Evolutionary conservation across 2,888 invertebrate genomes (phyloP), one percentile per base, ranked within the genome.

Genomic region (Malacosoma neustria): DNA sequence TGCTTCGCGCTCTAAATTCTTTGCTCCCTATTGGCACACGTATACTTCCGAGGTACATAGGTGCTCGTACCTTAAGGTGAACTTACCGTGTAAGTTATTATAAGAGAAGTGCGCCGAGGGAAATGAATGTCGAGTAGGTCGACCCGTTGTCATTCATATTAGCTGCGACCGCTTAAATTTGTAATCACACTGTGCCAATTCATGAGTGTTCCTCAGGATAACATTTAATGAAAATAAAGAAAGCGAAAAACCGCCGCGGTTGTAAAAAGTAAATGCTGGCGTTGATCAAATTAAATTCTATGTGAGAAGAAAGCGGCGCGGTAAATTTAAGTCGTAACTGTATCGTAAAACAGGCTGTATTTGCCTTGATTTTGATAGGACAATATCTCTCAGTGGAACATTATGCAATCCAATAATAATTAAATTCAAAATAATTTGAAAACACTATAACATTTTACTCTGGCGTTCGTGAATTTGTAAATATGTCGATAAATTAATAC

Each of bases 71-170:
- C 80, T 81, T 74, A 74, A 81, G 81, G 75, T 68, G 67, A 72
- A 77, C 71, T 76, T 75, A 57, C 72, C 71, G 65, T 68, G 73
- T 82, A 82, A 82, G 80, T 84, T 85, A 84, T 84, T 82, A 84
- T 81, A 84, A 81, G 84, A 81, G 82, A 79, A 74, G 74, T 70
- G 80, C 82, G 82, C 72, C 84, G 46, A 54, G 84, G 84, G 84
- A 85, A 85, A 85, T 85, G 84, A 84, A 82, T 85, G 79, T 76
- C 74, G 81, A 84, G 77, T 81, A 76, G 79, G 72, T 73, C 69
- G 72, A 67, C 68, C 74, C 81, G 79, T 80, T 82, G 84, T 84
- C 82, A 84, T 84, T 81, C 84, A 85, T 84, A 84, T 85, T 84
- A 85, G 82, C 81, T 72, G 72, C 70, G 72, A 74, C 69, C 72